Evolutionary conservation across 2,888 invertebrate species (phyloP), one percentile per base, ranked within the genome.

Genomic region (Temnothorax ravouxi): DNA sequence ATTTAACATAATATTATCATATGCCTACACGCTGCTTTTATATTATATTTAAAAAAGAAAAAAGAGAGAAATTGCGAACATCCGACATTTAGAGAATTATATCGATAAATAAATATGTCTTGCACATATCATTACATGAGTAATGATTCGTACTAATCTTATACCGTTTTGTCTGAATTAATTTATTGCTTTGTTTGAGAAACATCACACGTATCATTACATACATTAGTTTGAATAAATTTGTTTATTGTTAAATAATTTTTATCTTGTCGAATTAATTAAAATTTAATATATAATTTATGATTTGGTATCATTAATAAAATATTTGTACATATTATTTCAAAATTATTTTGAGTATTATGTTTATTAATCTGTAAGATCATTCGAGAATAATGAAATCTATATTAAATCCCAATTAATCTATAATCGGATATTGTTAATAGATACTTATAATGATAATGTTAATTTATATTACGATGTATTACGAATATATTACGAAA

Each of bases 361-460:
- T 38, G 1, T 21, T 50, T 11, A 50, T 76, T 52, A 66, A 66
- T 66, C 50, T 76, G n/a, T 54, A 69, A 77, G 15, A 29, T 9
- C 4, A 13, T 44, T 47, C 3, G 15, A 13, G 8, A 71, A 13
- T 77, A 41, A 56, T 56, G 38, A 77, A 77, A 77, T 44, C 11
- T 69, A 44, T 29, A 29, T 34, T 56, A 15, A 69, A 56, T 69
- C 9, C 11, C 15, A 44, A 9, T 69, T 69, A 41, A 77, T 56
- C 21, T 69, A 77, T 34, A 77, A 69, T 56, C 34, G 13, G 41
- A 71, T 71, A 56, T 56, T 34, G 13, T 71, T 79, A 77, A 77
- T n/a, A n/a, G n/a, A 77, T 56, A 21, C 56, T 4, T 34, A 8
- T 79, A 38, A 21, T 56, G 2, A 41, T 50, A 18, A 18, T 50